Percentiles rank a stretch among this genome's conserved stretches.
Conservation (phyloP, 2,113 vertebrate genomes). For the Oostethus manadensis region DNA sequence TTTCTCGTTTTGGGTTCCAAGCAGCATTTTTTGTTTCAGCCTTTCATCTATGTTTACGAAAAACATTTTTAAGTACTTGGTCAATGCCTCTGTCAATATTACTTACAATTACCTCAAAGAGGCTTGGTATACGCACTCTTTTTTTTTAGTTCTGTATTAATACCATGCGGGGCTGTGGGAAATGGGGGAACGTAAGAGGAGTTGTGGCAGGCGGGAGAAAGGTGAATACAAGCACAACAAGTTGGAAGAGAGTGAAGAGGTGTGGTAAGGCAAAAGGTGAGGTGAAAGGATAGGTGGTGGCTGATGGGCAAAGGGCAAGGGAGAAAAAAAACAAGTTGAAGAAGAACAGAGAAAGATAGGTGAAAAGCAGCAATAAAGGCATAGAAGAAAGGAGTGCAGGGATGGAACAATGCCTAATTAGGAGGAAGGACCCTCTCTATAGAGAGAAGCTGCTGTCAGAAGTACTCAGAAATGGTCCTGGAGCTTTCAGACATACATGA, state of each 20-base stretch:
- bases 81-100: slow-evolving; percentile 26
- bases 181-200: slow-evolving; percentile 32
- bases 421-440: slow-evolving; percentile 22
- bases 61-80: slow-evolving; percentile 14
- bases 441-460: slow-evolving; percentile 18
- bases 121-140: slow-evolving; percentile 4
- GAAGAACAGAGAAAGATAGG: slow-evolving; percentile 28
- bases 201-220: slow-evolving; percentile 2
- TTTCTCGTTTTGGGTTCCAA: too few relatives aligned
- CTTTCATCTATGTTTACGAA: too few relatives aligned
- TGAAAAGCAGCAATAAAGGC: slow-evolving; percentile 20
- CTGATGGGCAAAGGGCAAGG: not conserved
- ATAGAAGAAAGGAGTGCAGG: not conserved
- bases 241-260: slow-evolving; percentile 12
- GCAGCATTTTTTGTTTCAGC: too few relatives aligned
- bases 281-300: slow-evolving; percentile 25
- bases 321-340: slow-evolving; percentile 10
- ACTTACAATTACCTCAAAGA: slow-evolving; percentile 49
- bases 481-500: slow-evolving; percentile 10
- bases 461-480: slow-evolving; percentile 10
- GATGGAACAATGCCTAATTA: slow-evolving; percentile 36
- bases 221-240: slow-evolving; percentile 1
- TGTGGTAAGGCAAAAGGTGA: slow-evolving; percentile 23
- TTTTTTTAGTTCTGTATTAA: slow-evolving; percentile 29
- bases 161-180: slow-evolving; percentile 23